Evolutionary conservation across 2,888 invertebrate genomes (phyloP).

Genomic region (Pantelozetes paolii): DNA sequence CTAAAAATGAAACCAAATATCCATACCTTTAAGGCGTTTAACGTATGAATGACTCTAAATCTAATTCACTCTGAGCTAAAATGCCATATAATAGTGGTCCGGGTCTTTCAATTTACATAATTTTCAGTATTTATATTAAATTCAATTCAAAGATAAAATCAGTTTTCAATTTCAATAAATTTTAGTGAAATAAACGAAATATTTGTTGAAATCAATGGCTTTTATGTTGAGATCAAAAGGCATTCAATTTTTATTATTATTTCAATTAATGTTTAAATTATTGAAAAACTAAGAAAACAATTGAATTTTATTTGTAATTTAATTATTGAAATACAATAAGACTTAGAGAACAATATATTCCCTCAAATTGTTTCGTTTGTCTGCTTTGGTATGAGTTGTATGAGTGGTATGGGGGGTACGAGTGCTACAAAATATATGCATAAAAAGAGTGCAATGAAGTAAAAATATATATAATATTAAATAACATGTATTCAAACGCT

Average conservation of each 20-base stretch:
- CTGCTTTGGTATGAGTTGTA: no score
- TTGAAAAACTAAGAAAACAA: not conserved
- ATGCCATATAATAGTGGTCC: not conserved
- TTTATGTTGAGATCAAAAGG: not conserved
- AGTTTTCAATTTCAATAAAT: not conserved
- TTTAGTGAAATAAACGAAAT: not conserved
- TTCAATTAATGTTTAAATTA: not conserved
- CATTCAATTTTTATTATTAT: not conserved
- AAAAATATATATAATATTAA: slow-evolving; percentile 3
- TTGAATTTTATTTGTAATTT: not conserved
- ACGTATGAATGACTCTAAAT: not conserved
- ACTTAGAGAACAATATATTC: not conserved
- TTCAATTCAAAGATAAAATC: not conserved
- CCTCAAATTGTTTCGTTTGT: not conserved
- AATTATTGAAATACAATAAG: not conserved
- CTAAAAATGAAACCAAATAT: not conserved
- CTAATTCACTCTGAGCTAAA: not conserved
- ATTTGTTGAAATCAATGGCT: slow-evolving; percentile 4
- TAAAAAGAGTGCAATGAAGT: not conserved
- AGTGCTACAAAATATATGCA: not conserved
- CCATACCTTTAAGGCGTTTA: slow-evolving; percentile 17
- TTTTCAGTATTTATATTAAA: not conserved
- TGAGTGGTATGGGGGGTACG: no score
- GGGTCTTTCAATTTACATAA: not conserved
- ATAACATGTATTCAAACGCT: not conserved